phyloP scores from a whole-genome alignment of 2,797 vertebrate genomes.

The Tarsius wallacei region DNA sequence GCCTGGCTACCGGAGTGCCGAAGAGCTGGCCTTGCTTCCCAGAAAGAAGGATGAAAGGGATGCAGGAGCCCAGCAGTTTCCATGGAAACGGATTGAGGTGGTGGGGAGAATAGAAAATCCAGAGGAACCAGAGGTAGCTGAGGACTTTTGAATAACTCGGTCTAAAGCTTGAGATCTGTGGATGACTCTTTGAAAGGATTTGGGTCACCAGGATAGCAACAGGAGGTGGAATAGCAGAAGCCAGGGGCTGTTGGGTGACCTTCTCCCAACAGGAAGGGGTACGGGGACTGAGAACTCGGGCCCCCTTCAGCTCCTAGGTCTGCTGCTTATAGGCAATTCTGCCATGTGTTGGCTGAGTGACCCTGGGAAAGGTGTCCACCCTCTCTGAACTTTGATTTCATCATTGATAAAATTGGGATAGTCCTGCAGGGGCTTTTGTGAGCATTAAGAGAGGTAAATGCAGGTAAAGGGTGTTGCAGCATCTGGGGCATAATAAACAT shows the following conservation, averaged over 20 bases:
- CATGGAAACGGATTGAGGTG: slow-evolving; percentile 81
- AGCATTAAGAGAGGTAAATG: not conserved
- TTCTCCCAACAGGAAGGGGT: not conserved
- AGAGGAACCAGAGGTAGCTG: slow-evolving; percentile 70
- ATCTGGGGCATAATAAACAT: not conserved
- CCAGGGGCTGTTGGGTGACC: not conserved
- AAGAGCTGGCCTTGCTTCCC: slow-evolving; percentile 75
- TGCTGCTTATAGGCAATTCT: not conserved
- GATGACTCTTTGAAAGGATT: not conserved
- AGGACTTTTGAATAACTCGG: slow-evolving; percentile 59
- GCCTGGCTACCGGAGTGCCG: slow-evolving; percentile 23
- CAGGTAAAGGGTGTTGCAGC: not conserved
- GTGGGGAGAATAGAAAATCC: slow-evolving; percentile 57
- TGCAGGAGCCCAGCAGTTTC: slow-evolving; percentile 82
- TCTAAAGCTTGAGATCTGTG: slow-evolving; percentile 52
- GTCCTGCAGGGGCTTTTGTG: not conserved
- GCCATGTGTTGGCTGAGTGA: not conserved
- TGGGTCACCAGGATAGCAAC: not conserved
- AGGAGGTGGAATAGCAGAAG: not conserved
- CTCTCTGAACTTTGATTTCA: slow-evolving; percentile 49
- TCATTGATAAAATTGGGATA: not conserved
- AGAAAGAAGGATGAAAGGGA: slow-evolving; percentile 80
- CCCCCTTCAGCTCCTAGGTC: not conserved
- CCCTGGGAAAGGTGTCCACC: not conserved
- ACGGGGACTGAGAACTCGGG: not conserved